A percentile compares a stretch with the other conserved stretches of the same genome.
phyloP scores from a whole-genome alignment of 2,113 vertebrate genomes.

The Leptocoma aspasia region DNA sequence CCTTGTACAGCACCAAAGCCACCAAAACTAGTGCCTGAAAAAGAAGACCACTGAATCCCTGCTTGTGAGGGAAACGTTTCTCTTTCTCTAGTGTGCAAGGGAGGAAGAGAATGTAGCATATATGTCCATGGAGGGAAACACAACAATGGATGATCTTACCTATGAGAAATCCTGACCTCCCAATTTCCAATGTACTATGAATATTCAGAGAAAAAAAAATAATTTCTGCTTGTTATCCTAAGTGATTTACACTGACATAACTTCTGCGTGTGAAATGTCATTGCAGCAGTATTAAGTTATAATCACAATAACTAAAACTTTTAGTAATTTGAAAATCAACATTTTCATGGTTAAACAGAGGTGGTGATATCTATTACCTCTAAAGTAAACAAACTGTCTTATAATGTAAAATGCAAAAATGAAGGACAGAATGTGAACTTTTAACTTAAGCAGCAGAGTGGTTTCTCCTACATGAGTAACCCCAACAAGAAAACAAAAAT shows the following conservation, averaged over 20 bases:
- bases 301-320: constrained; percentile 13
- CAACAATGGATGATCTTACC: background rate
- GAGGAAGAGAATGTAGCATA: background rate
- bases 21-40: background rate
- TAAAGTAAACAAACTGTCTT: background rate
- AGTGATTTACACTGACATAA: background rate
- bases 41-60: background rate
- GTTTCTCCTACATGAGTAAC: background rate
- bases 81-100: background rate
- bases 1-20: background rate
- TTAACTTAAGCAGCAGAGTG: background rate
- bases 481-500: background rate
- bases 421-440: background rate
- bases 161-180: background rate
- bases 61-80: background rate
- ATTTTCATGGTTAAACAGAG: background rate
- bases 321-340: background rate
- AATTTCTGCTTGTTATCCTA: background rate
- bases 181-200: background rate
- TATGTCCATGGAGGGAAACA: background rate
- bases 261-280: background rate
- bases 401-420: background rate
- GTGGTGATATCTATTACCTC: background rate
- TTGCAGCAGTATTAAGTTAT: background rate
- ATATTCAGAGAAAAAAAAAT: background rate